Conservation (phyloP, 2,888 invertebrate genomes). For the Zele albiditarsus region DNA sequence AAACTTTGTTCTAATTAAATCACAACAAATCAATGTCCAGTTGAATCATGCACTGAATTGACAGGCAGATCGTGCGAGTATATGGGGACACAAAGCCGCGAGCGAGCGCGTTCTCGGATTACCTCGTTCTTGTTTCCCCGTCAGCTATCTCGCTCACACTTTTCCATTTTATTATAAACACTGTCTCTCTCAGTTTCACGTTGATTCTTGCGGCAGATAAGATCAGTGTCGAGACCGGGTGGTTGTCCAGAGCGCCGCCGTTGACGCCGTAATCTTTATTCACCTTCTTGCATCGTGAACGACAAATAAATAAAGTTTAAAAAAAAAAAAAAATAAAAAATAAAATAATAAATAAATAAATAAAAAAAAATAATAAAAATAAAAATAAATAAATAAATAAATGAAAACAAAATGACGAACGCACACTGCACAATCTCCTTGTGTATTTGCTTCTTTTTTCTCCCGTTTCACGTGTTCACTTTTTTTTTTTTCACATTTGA, state of each 20-base stretch:
- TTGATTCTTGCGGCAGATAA: conserved; percentile 51
- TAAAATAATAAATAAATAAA: conserved; percentile 2
- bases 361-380: not conserved
- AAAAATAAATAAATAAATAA: conserved; percentile 1
- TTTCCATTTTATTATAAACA: not conserved
- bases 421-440: conserved; percentile 37
- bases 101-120: conserved; percentile 41
- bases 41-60: conserved; percentile 18
- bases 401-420: conserved; percentile 21
- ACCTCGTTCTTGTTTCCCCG: conserved; percentile 41
- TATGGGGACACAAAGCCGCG: conserved; percentile 34
- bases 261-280: conserved; percentile 29
- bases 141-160: conserved; percentile 18
- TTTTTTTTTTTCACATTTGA: not conserved
- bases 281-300: not conserved
- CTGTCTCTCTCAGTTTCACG: conserved; percentile 29
- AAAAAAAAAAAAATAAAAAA: not conserved
- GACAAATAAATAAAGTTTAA: conserved; percentile 11
- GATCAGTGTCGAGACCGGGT: conserved; percentile 51
- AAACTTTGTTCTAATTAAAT: conserved; percentile 17
- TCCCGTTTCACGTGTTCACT: not conserved
- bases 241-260: conserved; percentile 33
- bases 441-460: too few relatives aligned
- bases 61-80: conserved; percentile 29
- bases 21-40: conserved; percentile 18